Evolutionary conservation across 1,140 invertebrate genomes (phyloP).

Genomic region (Harpegnathos saltator): DNA sequence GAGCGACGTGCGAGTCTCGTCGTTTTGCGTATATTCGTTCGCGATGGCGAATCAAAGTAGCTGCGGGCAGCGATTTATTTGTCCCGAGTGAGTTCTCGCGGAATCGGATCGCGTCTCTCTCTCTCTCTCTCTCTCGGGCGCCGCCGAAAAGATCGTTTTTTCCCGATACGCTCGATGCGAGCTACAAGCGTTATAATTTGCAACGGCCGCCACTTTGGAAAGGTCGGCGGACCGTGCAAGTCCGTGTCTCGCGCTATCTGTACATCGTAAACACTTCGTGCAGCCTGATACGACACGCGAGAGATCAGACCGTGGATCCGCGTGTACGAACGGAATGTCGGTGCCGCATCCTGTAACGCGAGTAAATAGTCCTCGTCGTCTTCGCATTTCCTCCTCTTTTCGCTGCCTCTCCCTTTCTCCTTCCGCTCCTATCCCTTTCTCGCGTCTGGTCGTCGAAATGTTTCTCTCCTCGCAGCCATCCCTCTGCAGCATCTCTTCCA

Average conservation of each 20-base stretch:
- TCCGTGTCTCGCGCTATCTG: constrained; percentile 38
- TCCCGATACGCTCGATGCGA: constrained; percentile 5
- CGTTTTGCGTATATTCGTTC: background rate
- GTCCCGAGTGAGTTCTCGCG: too few relatives aligned
- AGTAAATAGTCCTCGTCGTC: constrained; percentile 35
- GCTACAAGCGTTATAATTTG: constrained; percentile 31
- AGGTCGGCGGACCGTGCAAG: constrained; percentile 28
- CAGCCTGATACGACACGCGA: constrained; percentile 18
- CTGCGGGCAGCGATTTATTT: too few relatives aligned
- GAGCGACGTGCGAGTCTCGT: background rate
- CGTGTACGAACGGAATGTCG: constrained; percentile 30
- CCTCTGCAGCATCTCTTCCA: background rate
- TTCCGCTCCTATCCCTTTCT: background rate
- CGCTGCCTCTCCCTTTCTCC: constrained; percentile 11
- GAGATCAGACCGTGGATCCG: constrained; percentile 18
- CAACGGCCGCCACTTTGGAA: constrained; percentile 23
- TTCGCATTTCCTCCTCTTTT: background rate
- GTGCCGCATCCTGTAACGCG: constrained; percentile 33
- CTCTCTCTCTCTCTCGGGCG: too few relatives aligned
- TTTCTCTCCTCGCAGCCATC: constrained; percentile 40
- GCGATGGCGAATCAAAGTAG: too few relatives aligned
- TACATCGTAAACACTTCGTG: constrained; percentile 46
- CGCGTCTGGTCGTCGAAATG: background rate
- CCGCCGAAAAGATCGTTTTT: constrained; percentile 16
- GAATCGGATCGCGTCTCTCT: too few relatives aligned